A percentile compares a stretch with the other conserved stretches of the same genome.
Conservation (phyloP, 2,888 invertebrate species). For the Stenodera caucasica region DNA sequence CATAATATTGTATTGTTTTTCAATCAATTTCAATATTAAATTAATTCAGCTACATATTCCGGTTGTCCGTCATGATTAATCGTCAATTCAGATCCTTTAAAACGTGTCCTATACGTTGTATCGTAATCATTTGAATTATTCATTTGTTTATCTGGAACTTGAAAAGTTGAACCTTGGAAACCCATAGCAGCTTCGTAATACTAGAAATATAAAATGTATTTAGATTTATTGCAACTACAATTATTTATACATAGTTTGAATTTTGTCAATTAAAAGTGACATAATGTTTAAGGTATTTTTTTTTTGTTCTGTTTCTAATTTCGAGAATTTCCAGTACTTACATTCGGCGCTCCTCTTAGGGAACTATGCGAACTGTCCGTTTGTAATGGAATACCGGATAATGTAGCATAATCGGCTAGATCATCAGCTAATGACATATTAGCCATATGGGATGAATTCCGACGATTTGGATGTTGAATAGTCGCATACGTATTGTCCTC, state of each 20-base stretch:
- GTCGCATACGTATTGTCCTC: slow-evolving; percentile 80
- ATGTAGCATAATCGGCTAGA: slow-evolving; percentile 67
- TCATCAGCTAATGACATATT: slow-evolving; percentile 56
- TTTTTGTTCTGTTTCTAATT: too few species aligned
- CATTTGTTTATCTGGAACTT: slow-evolving; percentile 63
- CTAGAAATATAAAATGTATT: slow-evolving; percentile 49
- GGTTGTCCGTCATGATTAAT: slow-evolving; percentile 62
- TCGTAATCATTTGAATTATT: slow-evolving; percentile 41
- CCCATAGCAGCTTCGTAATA: slow-evolving; percentile 66
- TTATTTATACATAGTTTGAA: too few species aligned
- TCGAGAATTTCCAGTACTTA: slow-evolving; percentile 51
- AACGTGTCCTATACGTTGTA: slow-evolving; percentile 44
- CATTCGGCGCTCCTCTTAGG: slow-evolving; percentile 60
- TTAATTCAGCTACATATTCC: slow-evolving; percentile 64
- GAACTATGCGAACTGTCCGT: slow-evolving; percentile 58
- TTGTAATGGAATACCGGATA: slow-evolving; percentile 57
- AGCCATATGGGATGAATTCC: slow-evolving; percentile 56
- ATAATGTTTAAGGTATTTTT: too few species aligned
- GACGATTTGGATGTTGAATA: slow-evolving; percentile 67
- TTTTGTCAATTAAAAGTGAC: too few species aligned
- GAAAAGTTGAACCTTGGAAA: slow-evolving; percentile 73
- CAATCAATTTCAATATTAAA: slow-evolving; percentile 47
- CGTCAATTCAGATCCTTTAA: slow-evolving; percentile 57
- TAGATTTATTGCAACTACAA: too few species aligned
- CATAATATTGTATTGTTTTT: slow-evolving; percentile 10